Conservation (phyloP, 2,797 vertebrate genomes). For the Peromyscus nudipes region DNA sequence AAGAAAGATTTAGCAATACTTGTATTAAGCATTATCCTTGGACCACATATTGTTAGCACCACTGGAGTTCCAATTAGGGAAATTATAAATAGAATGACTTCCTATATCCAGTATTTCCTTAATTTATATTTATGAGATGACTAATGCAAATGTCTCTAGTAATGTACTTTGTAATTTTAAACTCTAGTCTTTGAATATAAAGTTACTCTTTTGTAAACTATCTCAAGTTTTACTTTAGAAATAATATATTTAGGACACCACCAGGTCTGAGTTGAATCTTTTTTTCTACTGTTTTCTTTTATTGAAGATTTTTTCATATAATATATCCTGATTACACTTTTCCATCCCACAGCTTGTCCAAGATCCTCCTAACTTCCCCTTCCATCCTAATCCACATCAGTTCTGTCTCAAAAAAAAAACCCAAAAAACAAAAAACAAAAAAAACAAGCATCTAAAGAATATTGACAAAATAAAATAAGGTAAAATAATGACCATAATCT, state of each 20-base stretch:
- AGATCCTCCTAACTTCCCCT: background rate
- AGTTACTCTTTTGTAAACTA: conserved; percentile 14
- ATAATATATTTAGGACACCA: background rate
- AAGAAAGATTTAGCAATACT: conserved; percentile 17
- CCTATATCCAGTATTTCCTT: conserved; percentile 8
- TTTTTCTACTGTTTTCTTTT: background rate
- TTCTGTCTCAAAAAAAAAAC: background rate
- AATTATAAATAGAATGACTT: conserved; percentile 63
- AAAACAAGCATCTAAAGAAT: background rate
- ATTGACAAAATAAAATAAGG: background rate
- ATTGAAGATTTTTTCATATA: background rate
- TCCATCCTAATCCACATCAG: fast-evolving
- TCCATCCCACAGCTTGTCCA: background rate
- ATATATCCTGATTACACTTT: background rate
- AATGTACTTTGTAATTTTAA: conserved; percentile 37
- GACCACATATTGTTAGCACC: conserved; percentile 8
- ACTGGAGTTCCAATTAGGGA: conserved; percentile 50
- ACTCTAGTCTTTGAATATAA: background rate
- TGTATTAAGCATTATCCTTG: conserved; percentile 52
- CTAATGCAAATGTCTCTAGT: background rate
- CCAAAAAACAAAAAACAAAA: no score
- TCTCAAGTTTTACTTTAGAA: conserved; percentile 36
- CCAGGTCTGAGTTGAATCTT: background rate
- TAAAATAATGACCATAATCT: background rate
- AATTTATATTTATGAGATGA: conserved; percentile 64